phyloP scores from a whole-genome alignment of 1,140 invertebrate genomes.

The Sitobion miscanthi region DNA sequence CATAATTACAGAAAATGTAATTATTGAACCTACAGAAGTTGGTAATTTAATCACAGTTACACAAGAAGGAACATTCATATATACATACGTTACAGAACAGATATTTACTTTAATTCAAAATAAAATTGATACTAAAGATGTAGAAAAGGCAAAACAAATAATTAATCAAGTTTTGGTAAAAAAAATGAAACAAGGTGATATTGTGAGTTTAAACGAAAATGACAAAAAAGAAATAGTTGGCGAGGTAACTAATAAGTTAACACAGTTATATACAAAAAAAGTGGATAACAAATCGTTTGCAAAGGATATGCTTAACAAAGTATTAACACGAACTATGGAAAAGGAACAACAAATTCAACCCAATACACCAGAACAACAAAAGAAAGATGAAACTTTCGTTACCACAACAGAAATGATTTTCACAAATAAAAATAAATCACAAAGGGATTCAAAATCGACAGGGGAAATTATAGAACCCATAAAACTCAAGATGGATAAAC shows the following conservation, averaged over 20 bases:
- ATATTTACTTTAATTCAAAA: conserved; percentile 42
- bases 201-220: background rate
- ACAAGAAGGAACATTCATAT: background rate
- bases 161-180: conserved; percentile 52
- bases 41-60: conserved; percentile 12
- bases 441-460: background rate
- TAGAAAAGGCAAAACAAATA: conserved; percentile 56
- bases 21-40: background rate
- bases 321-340: conserved; percentile 33
- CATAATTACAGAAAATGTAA: conserved; percentile 18
- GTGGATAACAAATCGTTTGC: background rate
- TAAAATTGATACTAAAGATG: conserved; percentile 1
- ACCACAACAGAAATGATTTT: background rate
- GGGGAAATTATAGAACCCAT: background rate
- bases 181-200: conserved; percentile 47
- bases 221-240: conserved; percentile 33
- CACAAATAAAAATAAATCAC: background rate
- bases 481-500: background rate
- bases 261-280: background rate
- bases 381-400: background rate
- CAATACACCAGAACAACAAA: background rate
- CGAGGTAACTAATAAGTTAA: background rate
- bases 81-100: conserved; percentile 27
- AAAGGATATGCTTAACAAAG: conserved; percentile 39
- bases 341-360: conserved; percentile 15